A percentile compares a stretch with the other conserved stretches of the same genome.
Evolutionary conservation across 2,888 invertebrate species (phyloP).

Genomic region (Pseudococcus longispinus): DNA sequence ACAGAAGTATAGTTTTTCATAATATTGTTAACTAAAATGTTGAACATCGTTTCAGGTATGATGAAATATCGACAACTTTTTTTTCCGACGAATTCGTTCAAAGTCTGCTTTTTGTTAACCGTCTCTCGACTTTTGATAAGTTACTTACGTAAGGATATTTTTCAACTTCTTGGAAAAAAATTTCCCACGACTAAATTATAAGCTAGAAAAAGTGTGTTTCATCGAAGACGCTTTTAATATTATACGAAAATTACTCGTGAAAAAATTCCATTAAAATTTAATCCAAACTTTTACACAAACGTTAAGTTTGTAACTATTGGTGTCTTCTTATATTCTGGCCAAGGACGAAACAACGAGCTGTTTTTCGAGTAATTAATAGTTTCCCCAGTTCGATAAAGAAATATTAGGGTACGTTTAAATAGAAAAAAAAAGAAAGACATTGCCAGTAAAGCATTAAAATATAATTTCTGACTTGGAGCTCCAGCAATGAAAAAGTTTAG

Average conservation of each 20-base stretch:
- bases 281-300: slow-evolving; percentile 2
- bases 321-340: neutral
- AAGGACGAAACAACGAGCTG: neutral
- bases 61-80: too few species aligned
- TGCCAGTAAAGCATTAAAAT: neutral
- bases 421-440: neutral
- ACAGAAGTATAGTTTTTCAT: neutral
- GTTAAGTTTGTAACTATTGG: neutral
- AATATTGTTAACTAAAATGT: neutral
- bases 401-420: too few species aligned
- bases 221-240: neutral
- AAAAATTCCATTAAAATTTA: slow-evolving; percentile 16
- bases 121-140: neutral
- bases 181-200: neutral
- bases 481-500: neutral
- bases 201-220: neutral
- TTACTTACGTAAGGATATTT: neutral
- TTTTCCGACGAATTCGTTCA: too few species aligned
- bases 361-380: neutral
- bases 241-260: neutral
- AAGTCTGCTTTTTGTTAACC: too few species aligned
- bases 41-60: too few species aligned
- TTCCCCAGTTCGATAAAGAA: neutral
- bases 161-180: neutral
- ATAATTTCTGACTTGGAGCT: neutral